These are phyloP conservation scores for Ptychadena robeensis DNA, from an alignment of 2,797 vertebrate genomes.

Conservation along the genomic window DNA sequence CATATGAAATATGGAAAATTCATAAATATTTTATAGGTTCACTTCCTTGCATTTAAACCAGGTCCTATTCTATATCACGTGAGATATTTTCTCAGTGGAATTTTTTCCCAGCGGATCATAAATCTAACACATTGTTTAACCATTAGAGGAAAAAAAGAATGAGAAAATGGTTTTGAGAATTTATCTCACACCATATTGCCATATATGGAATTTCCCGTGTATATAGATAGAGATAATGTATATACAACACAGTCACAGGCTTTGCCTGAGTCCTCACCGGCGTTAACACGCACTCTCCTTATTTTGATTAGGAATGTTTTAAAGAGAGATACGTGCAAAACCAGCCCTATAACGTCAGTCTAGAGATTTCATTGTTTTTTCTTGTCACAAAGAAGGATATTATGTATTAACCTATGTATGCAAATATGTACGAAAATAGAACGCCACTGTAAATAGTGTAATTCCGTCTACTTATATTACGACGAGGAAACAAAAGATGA, in stretches of 20 bases:
- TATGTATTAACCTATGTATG: neutral
- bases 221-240: conserved; percentile 36
- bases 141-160: conserved; percentile 22
- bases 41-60: neutral
- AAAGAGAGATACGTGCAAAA: conserved; percentile 7
- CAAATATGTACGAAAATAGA: neutral
- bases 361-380: neutral
- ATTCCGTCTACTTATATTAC: too few species aligned
- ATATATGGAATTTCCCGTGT: conserved; percentile 28
- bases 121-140: conserved; percentile 27
- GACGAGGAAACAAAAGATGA: neutral
- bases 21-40: neutral
- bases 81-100: conserved; percentile 18
- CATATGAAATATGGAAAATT: neutral
- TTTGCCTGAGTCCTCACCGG: neutral
- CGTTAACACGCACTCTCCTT: conserved; percentile 29
- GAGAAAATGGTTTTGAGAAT: conserved; percentile 36
- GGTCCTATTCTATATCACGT: neutral
- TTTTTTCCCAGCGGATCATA: conserved; percentile 2
- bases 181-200: conserved; percentile 33
- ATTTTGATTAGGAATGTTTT: conserved; percentile 35
- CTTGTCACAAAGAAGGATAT: neutral
- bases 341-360: neutral
- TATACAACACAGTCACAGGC: conserved; percentile 11
- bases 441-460: neutral